A percentile compares a stretch with the other conserved stretches of the same genome.
These are phyloP conservation scores for Centroberyx gerrardi DNA, from an alignment of 2,797 vertebrate species.

Conservation along the genomic window DNA sequence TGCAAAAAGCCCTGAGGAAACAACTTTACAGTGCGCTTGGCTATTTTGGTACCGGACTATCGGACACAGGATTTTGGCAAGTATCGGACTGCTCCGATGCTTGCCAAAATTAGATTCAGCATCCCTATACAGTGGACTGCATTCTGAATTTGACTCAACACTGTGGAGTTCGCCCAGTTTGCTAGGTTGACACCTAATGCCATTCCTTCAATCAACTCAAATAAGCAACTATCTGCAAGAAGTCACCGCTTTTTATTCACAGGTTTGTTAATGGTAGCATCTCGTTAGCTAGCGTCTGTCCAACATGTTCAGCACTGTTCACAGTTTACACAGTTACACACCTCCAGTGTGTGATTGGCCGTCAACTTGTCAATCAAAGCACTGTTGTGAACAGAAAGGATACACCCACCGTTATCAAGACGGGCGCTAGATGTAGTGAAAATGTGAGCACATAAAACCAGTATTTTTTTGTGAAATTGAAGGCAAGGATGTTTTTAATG, in stretches of 20 bases:
- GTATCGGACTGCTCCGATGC: conserved; percentile 14
- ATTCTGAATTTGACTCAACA: conserved; percentile 11
- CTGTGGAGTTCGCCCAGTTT: conserved; percentile 17
- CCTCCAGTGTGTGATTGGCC: too few species aligned
- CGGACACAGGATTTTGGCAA: not conserved
- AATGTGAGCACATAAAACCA: too few species aligned
- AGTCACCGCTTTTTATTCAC: not conserved
- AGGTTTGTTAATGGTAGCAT: conserved; percentile 14
- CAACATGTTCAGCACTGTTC: too few species aligned
- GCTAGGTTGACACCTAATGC: conserved; percentile 1
- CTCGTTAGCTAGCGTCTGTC: not conserved
- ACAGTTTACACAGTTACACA: too few species aligned
- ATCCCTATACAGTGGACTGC: not conserved
- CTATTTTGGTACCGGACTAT: conserved; percentile 1
- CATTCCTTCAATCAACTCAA: conserved; percentile 9
- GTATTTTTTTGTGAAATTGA: too few species aligned
- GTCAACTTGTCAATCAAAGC: too few species aligned
- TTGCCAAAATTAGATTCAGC: not conserved
- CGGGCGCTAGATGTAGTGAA: too few species aligned
- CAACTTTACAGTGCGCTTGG: not conserved
- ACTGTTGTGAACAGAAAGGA: too few species aligned
- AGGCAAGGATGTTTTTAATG: too few species aligned
- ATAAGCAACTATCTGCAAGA: conserved; percentile 5
- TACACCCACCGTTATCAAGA: conserved; percentile 29
- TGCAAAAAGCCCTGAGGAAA: not conserved